Percentiles rank a stretch among this genome's conserved stretches.
These are phyloP conservation scores for Hirudinaria manillensis DNA, from an alignment of 2,888 invertebrate species.

Conservation along the genomic window DNA sequence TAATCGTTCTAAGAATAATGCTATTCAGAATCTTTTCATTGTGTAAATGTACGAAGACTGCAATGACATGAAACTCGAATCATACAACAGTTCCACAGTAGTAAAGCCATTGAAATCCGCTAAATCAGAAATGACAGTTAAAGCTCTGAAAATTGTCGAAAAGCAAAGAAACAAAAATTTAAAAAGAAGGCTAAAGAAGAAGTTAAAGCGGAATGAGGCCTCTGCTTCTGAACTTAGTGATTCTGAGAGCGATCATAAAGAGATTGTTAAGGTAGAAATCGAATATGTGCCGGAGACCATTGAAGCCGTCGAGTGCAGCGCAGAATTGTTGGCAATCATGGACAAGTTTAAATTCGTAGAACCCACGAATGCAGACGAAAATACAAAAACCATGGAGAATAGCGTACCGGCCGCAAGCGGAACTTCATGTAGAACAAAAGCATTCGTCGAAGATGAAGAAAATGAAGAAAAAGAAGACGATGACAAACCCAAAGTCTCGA, in stretches of 20 bases:
- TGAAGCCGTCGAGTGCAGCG: conserved; percentile 77
- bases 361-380: conserved; percentile 54
- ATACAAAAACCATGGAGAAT: conserved; percentile 30
- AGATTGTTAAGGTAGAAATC: conserved; percentile 40
- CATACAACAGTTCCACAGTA: too few species aligned
- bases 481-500: conserved; percentile 72
- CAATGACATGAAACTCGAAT: too few species aligned
- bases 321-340: conserved; percentile 86
- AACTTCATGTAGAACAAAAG: conserved; percentile 29
- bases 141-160: too few species aligned
- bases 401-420: conserved; percentile 53
- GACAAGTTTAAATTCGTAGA: conserved; percentile 87
- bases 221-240: conserved; percentile 30
- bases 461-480: conserved; percentile 33
- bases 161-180: conserved; percentile 7
- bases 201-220: conserved; percentile 36
- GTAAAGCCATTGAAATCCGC: too few species aligned
- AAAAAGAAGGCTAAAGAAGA: conserved; percentile 31
- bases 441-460: conserved; percentile 37
- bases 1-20: too few species aligned
- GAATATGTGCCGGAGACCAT: conserved; percentile 74
- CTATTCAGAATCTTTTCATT: too few species aligned
- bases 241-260: conserved; percentile 32
- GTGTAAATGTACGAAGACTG: too few species aligned
- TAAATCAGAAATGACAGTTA: too few species aligned